Conservation (phyloP, 2,888 invertebrate species). For the Eurois occulta region DNA sequence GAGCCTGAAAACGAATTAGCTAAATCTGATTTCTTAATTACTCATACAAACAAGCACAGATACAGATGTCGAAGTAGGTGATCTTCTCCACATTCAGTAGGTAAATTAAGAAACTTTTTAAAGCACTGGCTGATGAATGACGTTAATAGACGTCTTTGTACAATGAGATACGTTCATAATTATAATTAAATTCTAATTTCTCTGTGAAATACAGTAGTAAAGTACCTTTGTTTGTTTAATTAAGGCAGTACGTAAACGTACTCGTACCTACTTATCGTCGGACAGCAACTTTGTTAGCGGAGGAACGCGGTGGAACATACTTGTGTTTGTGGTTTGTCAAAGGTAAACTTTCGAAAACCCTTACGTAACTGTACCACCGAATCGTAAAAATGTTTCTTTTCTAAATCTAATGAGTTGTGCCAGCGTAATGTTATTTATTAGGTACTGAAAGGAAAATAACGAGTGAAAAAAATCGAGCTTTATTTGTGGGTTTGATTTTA, state of each 20-base stretch:
- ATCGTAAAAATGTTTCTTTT: constrained; percentile 52
- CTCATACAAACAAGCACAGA: constrained; percentile 13
- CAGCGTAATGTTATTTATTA: constrained; percentile 44
- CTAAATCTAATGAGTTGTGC: constrained; percentile 49
- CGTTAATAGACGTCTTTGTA: constrained; percentile 35
- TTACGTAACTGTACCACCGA: constrained; percentile 61
- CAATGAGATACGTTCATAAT: constrained; percentile 29
- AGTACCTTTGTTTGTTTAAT: constrained; percentile 52
- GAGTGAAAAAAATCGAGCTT: constrained; percentile 17
- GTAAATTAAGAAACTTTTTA: constrained; percentile 30
- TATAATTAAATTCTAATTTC: constrained; percentile 54
- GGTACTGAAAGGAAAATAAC: constrained; percentile 24
- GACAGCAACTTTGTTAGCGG: constrained; percentile 67
- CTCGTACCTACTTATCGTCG: constrained; percentile 57
- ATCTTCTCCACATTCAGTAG: constrained; percentile 28
- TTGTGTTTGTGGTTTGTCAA: constrained; percentile 77
- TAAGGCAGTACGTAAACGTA: constrained; percentile 52
- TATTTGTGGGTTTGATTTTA: constrained; percentile 22
- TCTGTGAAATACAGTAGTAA: constrained; percentile 26
- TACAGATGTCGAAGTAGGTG: constrained; percentile 20
- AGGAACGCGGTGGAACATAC: constrained; percentile 62
- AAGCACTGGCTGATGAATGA: constrained; percentile 14
- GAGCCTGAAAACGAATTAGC: neutral
- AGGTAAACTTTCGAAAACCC: constrained; percentile 73
- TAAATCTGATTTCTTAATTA: constrained; percentile 13